Conservation (phyloP, 2,113 vertebrate species). For the Zosterops lateralis region DNA sequence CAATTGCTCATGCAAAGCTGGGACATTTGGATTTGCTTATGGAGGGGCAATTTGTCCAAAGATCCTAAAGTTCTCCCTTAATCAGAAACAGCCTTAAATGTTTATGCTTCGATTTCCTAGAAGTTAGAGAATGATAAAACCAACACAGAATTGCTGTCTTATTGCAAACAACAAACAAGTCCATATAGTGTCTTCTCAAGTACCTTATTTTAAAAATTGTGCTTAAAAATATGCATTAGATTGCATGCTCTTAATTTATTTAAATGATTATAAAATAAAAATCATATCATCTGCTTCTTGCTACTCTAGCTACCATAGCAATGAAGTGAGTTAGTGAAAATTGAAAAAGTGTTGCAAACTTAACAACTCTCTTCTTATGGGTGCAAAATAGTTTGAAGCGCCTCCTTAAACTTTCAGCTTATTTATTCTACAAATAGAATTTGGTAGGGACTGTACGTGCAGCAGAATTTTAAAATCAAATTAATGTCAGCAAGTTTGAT, state of each 20-base stretch:
- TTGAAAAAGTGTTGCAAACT: background rate
- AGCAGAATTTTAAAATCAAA: background rate
- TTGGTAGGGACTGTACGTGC: background rate
- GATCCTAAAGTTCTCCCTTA: background rate
- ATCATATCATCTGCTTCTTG: background rate
- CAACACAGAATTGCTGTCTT: background rate
- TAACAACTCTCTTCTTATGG: background rate
- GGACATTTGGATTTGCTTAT: conserved; percentile 48
- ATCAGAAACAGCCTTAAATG: background rate
- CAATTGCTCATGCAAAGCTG: conserved; percentile 42
- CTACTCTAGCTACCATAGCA: background rate
- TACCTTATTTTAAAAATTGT: background rate
- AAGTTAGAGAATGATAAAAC: background rate
- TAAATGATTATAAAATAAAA: background rate
- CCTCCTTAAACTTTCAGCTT: background rate
- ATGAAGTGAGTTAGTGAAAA: background rate
- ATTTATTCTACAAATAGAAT: background rate
- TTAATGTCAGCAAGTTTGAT: background rate
- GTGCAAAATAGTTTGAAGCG: background rate
- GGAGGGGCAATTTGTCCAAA: conserved; percentile 24
- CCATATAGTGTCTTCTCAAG: background rate
- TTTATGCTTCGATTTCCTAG: background rate
- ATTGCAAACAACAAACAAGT: background rate
- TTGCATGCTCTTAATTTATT: background rate
- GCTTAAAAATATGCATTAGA: background rate